Evolutionary conservation across 2,113 vertebrate genomes (phyloP).

Genomic region (Phoxinus phoxinus): DNA sequence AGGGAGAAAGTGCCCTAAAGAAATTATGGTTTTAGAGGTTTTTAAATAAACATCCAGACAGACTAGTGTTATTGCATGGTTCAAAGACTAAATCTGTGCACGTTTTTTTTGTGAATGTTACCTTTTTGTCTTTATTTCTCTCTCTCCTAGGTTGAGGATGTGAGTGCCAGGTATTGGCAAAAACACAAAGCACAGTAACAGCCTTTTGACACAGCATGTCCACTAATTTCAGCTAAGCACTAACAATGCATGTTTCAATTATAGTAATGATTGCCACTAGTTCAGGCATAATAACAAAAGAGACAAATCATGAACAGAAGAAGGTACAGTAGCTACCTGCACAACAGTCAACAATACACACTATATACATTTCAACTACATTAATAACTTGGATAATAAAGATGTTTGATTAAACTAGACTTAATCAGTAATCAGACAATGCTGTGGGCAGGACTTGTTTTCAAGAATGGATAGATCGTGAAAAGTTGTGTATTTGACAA

Average conservation of each 20-base stretch:
- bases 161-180: conserved; percentile 27
- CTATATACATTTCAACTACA: background rate
- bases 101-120: background rate
- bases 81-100: background rate
- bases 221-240: conserved; percentile 3
- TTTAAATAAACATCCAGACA: conserved; percentile 4
- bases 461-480: background rate
- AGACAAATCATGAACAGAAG: background rate
- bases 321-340: background rate
- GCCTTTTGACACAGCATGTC: conserved; percentile 30
- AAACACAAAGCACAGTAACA: conserved; percentile 23
- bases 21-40: conserved; percentile 5
- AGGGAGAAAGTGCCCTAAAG: background rate
- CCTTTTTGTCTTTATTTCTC: background rate
- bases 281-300: background rate
- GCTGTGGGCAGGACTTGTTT: background rate
- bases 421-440: background rate
- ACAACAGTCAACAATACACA: conserved; percentile 9
- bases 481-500: background rate
- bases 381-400: background rate
- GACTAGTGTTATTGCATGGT: background rate
- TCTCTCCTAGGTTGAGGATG: background rate
- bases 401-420: background rate
- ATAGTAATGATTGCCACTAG: background rate
- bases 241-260: background rate